Evolutionary conservation across 2,797 vertebrate species (phyloP).

Genomic region (Thunnus albacares): DNA sequence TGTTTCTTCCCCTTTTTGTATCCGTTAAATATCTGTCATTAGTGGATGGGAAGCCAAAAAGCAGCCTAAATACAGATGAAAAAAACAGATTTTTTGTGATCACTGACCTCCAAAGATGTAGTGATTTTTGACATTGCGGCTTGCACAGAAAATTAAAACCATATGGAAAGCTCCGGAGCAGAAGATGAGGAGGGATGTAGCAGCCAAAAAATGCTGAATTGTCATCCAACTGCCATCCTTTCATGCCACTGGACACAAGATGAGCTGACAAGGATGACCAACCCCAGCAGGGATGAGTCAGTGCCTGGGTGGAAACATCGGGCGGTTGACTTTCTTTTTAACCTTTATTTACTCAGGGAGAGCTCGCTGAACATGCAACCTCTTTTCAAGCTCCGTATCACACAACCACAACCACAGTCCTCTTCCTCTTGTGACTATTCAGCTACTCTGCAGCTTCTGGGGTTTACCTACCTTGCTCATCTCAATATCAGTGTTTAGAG

Average conservation of each 20-base stretch:
- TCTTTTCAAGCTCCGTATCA: slow-evolving; percentile 10
- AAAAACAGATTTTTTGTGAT: slow-evolving; percentile 35
- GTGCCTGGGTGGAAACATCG: slow-evolving; percentile 24
- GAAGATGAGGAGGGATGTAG: slow-evolving; percentile 28
- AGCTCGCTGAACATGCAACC: slow-evolving; percentile 32
- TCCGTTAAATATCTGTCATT: slow-evolving; percentile 43
- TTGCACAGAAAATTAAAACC: slow-evolving; percentile 53
- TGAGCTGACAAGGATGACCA: slow-evolving; percentile 37
- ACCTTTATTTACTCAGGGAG: slow-evolving; percentile 42
- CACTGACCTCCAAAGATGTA: slow-evolving; percentile 20
- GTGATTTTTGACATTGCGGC: slow-evolving; percentile 55
- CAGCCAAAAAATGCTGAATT: slow-evolving; percentile 43
- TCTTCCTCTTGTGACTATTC: not conserved
- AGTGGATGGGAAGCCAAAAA: slow-evolving; percentile 23
- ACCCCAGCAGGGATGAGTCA: slow-evolving; percentile 54
- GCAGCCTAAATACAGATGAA: slow-evolving; percentile 36
- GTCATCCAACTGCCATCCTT: slow-evolving; percentile 34
- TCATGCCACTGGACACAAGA: slow-evolving; percentile 46
- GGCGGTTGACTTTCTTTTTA: slow-evolving; percentile 16
- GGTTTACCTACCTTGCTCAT: slow-evolving; percentile 43
- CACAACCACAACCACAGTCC: not conserved
- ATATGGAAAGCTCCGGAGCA: slow-evolving; percentile 42
- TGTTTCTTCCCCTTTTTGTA: slow-evolving; percentile 4
- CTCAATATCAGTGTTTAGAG: slow-evolving; percentile 10
- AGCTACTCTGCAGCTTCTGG: slow-evolving; percentile 13